Percentiles rank a stretch among this genome's conserved stretches.
phyloP scores from a whole-genome alignment of 2,797 vertebrate genomes.

The Lutjanus campechanus region DNA sequence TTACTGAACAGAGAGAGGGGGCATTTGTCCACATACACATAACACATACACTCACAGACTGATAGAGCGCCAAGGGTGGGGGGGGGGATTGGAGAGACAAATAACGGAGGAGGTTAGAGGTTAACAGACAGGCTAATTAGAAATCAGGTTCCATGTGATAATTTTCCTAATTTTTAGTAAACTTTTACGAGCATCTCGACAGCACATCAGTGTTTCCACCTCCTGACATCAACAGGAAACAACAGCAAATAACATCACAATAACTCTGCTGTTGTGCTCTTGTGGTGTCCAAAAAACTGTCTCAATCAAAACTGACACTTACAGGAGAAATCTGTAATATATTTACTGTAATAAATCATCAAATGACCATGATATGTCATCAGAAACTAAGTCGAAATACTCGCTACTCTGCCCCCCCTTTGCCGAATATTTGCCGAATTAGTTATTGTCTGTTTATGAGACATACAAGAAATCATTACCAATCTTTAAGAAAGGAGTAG shows the following conservation, averaged over 20 bases:
- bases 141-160: neutral
- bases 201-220: neutral
- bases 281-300: no score
- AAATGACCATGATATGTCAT: no score
- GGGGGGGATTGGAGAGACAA: neutral
- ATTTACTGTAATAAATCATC: no score
- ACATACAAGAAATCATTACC: no score
- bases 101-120: neutral
- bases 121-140: neutral
- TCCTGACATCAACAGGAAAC: neutral
- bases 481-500: no score
- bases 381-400: no score
- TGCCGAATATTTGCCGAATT: no score
- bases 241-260: neutral
- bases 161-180: neutral
- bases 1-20: slow-evolving; percentile 23
- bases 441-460: no score
- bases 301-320: neutral
- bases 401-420: no score
- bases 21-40: neutral
- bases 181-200: neutral
- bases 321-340: no score
- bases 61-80: accelerated
- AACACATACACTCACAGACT: neutral
- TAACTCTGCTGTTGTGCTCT: neutral